These are phyloP conservation scores for Drosophila tristis DNA, from an alignment of 1,140 invertebrate genomes.

Conservation along the genomic window DNA sequence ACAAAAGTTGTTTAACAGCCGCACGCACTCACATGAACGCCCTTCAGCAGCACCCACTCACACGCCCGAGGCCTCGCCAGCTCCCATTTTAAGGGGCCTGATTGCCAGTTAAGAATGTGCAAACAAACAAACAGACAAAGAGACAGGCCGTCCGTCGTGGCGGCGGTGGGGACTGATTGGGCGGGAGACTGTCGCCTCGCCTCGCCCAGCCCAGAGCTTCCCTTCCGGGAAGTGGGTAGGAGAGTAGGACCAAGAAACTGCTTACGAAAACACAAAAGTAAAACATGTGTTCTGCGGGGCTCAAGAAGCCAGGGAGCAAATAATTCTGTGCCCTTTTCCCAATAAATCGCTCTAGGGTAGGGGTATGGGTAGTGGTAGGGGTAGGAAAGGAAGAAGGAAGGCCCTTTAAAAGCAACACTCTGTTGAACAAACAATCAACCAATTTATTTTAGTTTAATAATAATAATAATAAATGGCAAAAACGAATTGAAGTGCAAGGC, in stretches of 20 bases:
- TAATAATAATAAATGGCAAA: conserved; percentile 39
- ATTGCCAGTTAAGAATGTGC: conserved; percentile 70
- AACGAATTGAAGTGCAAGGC: conserved; percentile 40
- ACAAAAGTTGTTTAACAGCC: conserved; percentile 59
- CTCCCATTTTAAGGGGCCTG: conserved; percentile 35
- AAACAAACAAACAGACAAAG: conserved; percentile 58
- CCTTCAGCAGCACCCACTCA: conserved; percentile 3
- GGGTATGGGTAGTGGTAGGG: not conserved
- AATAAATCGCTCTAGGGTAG: conserved; percentile 41
- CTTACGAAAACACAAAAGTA: conserved; percentile 64
- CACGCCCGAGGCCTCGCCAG: conserved; percentile 1
- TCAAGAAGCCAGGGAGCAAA: conserved; percentile 31
- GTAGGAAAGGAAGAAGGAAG: not conserved
- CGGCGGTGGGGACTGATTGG: conserved; percentile 39
- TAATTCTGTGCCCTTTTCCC: conserved; percentile 51
- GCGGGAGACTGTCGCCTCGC: conserved; percentile 12
- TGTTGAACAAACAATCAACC: conserved; percentile 63
- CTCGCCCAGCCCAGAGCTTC: not conserved
- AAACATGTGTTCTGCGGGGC: conserved; percentile 55
- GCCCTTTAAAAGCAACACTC: conserved; percentile 63
- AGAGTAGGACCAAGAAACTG: conserved; percentile 31
- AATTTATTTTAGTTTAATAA: conserved; percentile 70
- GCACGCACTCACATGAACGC: conserved; percentile 12
- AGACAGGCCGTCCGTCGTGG: conserved; percentile 33
- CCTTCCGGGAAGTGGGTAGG: not conserved